These are phyloP conservation scores for Archilochus colubris DNA, from an alignment of 2,113 vertebrate species.

Conservation along the genomic window DNA sequence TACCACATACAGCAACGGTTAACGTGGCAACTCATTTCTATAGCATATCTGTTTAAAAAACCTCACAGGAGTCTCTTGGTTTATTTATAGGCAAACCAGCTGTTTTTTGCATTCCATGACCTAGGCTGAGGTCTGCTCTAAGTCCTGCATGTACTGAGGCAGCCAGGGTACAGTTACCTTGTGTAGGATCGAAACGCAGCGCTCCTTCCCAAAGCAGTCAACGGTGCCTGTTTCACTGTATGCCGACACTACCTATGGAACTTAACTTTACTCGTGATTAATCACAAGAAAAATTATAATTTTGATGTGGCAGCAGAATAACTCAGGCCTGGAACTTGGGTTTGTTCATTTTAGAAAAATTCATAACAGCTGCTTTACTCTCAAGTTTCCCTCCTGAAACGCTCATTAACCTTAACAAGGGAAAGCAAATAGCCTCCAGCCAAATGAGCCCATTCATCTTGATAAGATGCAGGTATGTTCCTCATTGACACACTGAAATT, in stretches of 20 bases:
- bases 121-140: neutral
- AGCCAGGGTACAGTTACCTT: neutral
- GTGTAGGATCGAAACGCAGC: neutral
- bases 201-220: neutral
- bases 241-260: neutral
- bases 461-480: neutral
- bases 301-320: neutral
- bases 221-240: neutral
- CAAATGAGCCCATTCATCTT: neutral
- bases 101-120: constrained; percentile 24
- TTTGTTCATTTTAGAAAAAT: neutral
- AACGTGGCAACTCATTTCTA: constrained; percentile 21
- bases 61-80: neutral
- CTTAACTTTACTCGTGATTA: neutral
- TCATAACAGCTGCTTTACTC: neutral
- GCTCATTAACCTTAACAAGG: neutral
- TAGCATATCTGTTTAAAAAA: neutral
- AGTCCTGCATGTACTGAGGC: neutral
- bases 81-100: constrained; percentile 66
- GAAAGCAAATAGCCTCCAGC: neutral
- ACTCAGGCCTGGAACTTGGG: neutral
- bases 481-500: neutral
- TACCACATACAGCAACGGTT: neutral
- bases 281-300: neutral
- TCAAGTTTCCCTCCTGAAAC: neutral